Base-by-base conservation (phyloP, 2,797 vertebrate species). In the Gorsachius magnificus region DNA sequence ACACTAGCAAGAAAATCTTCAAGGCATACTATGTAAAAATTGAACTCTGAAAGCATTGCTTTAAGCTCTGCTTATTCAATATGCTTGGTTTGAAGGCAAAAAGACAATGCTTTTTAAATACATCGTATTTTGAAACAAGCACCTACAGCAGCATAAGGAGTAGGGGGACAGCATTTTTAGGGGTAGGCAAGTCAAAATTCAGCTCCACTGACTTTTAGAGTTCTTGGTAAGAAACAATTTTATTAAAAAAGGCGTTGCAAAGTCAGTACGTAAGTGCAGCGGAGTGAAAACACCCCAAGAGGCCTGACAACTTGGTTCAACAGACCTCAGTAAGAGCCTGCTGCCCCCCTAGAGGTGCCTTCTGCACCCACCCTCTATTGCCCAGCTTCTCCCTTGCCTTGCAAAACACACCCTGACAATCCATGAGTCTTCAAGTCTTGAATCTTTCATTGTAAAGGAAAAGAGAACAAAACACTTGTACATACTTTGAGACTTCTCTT, bases 401-500 rank as follows among this genome's bases (percentile, higher is more conserved):
- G 54, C n/a, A 93, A 83, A 95, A 85, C 68, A 95, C 75, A 75
- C 15, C 41, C 75, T 89, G 87, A 69, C 63, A 96, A 94, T 92
- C 82, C 89, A 86, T 0, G 58, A 78, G 84, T 89, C 95, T 97
- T 92, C 89, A 91, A 80, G 92, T 84, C 85, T 82, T 63, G 90
- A 77, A 87, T 90, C 46, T 83, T 93, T 95, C 91, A 96, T 91
- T 54, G 83, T n/a, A 84, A 92, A 87, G 88, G 87, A 88, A 91
- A 90, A 93, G 60, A 91, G 83, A 97, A 97, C 90, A 64, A 95
- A 97, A 96, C 94, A 91, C 96, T 93, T 92, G 95, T 96, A 95
- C 95, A 97, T 95, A 96, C 89, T 92, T 96, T 96, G 96, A 96
- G 94, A 96, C 53, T 96, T 91, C 82, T 96, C 95, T 93, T 57